Evolutionary conservation across 2,888 invertebrate species (phyloP).

Genomic region (Spicauda simplicius): DNA sequence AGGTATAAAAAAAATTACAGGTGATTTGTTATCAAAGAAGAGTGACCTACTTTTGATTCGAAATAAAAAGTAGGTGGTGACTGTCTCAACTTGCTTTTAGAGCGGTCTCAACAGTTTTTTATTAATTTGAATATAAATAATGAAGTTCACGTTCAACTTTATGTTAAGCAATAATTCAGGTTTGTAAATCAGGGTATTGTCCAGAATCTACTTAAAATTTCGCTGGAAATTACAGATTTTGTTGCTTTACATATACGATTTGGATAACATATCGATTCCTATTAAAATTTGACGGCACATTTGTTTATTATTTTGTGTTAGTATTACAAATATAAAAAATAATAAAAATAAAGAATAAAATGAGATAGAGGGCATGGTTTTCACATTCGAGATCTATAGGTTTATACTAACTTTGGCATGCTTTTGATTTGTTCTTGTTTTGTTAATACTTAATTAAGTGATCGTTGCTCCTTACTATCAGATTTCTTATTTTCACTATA

Average conservation of each 20-base stretch:
- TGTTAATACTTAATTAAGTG: no score
- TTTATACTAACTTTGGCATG: no score
- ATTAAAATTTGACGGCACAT: conserved; percentile 7
- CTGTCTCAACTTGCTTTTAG: background rate
- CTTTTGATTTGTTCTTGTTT: no score
- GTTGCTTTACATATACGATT: background rate
- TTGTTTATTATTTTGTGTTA: background rate
- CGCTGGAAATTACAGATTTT: conserved; percentile 1
- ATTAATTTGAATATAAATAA: background rate
- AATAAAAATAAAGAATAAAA: no score
- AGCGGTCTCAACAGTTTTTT: background rate
- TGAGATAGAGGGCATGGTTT: no score
- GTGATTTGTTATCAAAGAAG: background rate
- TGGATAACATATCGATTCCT: conserved; percentile 6
- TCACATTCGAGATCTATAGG: no score
- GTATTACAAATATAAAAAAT: background rate
- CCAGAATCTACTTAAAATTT: conserved; percentile 11
- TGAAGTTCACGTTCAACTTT: background rate
- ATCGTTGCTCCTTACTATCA: no score
- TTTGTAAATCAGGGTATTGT: conserved; percentile 12
- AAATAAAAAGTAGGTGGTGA: conserved; percentile 4
- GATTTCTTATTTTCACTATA: no score
- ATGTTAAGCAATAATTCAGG: background rate
- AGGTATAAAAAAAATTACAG: background rate
- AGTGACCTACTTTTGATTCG: conserved; percentile 8